Percentiles rank a stretch among this genome's conserved stretches.
These are phyloP conservation scores for Hoplodrina ambigua DNA, from an alignment of 2,888 invertebrate species.

Conservation along the genomic window DNA sequence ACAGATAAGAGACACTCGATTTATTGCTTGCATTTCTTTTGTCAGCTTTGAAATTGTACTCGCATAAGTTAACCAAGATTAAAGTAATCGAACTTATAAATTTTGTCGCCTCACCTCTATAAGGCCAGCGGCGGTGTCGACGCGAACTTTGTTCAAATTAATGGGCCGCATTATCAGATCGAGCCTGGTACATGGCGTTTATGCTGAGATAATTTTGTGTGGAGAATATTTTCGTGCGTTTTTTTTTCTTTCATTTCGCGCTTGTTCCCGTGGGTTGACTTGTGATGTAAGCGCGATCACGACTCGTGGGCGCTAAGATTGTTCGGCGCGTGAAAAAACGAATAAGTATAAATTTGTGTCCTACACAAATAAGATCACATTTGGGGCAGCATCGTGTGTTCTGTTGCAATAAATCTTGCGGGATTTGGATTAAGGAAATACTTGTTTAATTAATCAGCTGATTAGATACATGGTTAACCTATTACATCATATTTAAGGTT, in stretches of 20 bases:
- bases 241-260: slow-evolving; percentile 79
- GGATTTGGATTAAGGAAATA: slow-evolving; percentile 4
- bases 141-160: slow-evolving; percentile 90
- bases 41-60: slow-evolving; percentile 91
- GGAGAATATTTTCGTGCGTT: slow-evolving; percentile 73
- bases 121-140: slow-evolving; percentile 88
- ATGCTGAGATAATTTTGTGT: slow-evolving; percentile 90
- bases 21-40: slow-evolving; percentile 91
- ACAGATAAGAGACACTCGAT: slow-evolving; percentile 86
- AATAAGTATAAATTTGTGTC: slow-evolving; percentile 60
- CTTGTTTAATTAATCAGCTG: slow-evolving; percentile 5
- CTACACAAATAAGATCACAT: slow-evolving; percentile 55
- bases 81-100: slow-evolving; percentile 91
- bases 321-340: slow-evolving; percentile 56
- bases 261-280: slow-evolving; percentile 71
- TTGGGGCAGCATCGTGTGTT: slow-evolving; percentile 33
- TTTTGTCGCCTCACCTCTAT: slow-evolving; percentile 90
- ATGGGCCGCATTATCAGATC: slow-evolving; percentile 90
- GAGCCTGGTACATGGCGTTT: slow-evolving; percentile 89
- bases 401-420: slow-evolving; percentile 18
- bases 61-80: slow-evolving; percentile 91
- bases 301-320: slow-evolving; percentile 70
- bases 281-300: slow-evolving; percentile 66
- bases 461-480: neutral
- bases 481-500: neutral